These are phyloP conservation scores for Spondyliosoma cantharus DNA, from an alignment of 2,797 vertebrate genomes.

Conservation along the genomic window DNA sequence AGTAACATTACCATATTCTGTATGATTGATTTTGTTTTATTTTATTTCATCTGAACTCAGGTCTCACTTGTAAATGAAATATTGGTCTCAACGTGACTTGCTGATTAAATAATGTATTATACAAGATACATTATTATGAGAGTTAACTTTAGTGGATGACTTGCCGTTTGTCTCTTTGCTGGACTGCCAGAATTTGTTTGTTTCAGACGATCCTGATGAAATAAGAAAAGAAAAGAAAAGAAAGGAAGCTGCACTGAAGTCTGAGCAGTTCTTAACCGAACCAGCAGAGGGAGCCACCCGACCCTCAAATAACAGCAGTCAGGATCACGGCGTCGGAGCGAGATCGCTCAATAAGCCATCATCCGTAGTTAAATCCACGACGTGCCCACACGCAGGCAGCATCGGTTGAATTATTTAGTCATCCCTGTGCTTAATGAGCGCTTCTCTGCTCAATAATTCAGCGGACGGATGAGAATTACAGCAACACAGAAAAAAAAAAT, in stretches of 20 bases:
- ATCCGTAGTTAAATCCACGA: conserved; percentile 37
- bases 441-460: conserved; percentile 69
- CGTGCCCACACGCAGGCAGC: conserved; percentile 42
- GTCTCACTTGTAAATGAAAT: too few species aligned
- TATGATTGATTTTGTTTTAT: too few species aligned
- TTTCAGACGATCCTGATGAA: background rate
- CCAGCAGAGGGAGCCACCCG: conserved; percentile 70
- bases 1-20: too few species aligned
- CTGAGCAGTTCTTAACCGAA: conserved; percentile 8
- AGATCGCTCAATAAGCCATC: background rate
- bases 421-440: conserved; percentile 48
- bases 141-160: too few species aligned
- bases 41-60: too few species aligned
- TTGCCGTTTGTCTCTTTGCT: background rate
- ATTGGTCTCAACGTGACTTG: too few species aligned
- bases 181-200: background rate
- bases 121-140: too few species aligned
- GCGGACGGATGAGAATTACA: conserved; percentile 47
- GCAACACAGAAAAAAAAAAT: conserved; percentile 31
- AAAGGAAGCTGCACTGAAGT: background rate
- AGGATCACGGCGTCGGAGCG: background rate
- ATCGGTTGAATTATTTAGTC: conserved; percentile 73
- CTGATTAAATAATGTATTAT: too few species aligned
- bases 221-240: background rate
- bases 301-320: background rate